phyloP scores from a whole-genome alignment of 2,797 vertebrate species.

The Diplodus puntazzo region DNA sequence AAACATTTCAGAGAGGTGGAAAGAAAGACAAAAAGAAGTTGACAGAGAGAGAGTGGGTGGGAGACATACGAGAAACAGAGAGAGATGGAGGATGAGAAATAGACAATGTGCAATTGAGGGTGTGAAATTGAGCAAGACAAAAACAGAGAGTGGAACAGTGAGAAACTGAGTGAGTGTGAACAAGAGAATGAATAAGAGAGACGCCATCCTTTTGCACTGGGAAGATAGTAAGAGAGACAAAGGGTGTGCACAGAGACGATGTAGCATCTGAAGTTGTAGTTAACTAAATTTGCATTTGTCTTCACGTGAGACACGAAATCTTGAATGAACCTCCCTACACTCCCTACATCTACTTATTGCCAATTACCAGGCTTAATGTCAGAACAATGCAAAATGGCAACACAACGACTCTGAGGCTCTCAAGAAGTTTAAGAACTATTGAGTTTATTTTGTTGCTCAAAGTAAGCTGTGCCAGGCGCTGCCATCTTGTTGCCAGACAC shows the following conservation, averaged over 20 bases:
- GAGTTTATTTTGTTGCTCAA: neutral
- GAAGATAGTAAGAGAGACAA: constrained; percentile 21
- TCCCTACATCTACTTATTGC: neutral
- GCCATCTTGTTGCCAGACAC: neutral
- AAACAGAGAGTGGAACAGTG: constrained; percentile 38
- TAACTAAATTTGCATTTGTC: neutral
- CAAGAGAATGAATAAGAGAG: constrained; percentile 41
- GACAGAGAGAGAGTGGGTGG: constrained; percentile 14
- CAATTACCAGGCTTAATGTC: constrained; percentile 7
- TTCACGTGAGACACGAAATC: neutral
- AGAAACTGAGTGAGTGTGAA: constrained; percentile 52
- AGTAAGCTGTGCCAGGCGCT: neutral
- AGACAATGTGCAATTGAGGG: constrained; percentile 50
- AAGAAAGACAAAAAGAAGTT: constrained; percentile 18
- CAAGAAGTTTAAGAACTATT: neutral
- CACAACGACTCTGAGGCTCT: constrained; percentile 4
- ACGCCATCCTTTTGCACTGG: constrained; percentile 36
- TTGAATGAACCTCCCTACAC: constrained; percentile 10
- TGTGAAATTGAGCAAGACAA: constrained; percentile 69
- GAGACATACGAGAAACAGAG: constrained; percentile 36
- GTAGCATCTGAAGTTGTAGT: neutral
- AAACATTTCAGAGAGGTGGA: constrained; percentile 32
- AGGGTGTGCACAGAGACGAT: constrained; percentile 15
- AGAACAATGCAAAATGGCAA: neutral
- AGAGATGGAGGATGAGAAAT: constrained; percentile 41